Base-by-base conservation (phyloP, 2,797 vertebrate species). In the Sebastes trivittatus region DNA sequence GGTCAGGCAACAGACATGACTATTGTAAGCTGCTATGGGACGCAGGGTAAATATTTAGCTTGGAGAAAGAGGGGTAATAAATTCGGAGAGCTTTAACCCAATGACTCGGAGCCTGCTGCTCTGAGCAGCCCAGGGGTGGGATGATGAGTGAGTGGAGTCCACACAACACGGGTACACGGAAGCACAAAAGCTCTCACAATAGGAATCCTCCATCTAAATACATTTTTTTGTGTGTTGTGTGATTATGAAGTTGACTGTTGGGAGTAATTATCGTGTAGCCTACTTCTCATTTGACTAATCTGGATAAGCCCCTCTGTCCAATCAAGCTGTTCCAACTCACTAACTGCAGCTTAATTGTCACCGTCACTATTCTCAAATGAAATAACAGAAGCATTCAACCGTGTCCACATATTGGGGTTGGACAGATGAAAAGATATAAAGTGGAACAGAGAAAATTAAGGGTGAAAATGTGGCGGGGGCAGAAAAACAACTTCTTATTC, bases 41-140 rank as follows among this genome's bases (percentile, higher is more conserved):
- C 77, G 83, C 91, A 89, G 88, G 93, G 90, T 95, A 96, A 96
- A 96, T 96, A 96, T 96, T 96, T 96, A 95, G 94, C 80, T 94
- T 92, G 85, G 87, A 89, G 87, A 94, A 94, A 85, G 88, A 94
- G 87, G 88, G 85, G 91, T 91, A 94, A 94, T 96, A 95, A 92
- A 96, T 95, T 88, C 87, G 81, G 79, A 92, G 82, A 81, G 89
- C 81, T 93, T 92, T 83, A 84, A 81, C 85, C 85, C 87, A 87
- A 89, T 93, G 86, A 76, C 69, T 85, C 49, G 13, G 49, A 76
- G 73, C 74, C 68, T 63, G 68, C 75, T 87, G 88, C 78, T 86
- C 62, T 56, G 79, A 88, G 78, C 64, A 78, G 82, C 60, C 68
- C 49, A 49, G 34, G 22, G 55, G 36, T 63, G 65, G 73, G 46